Base-by-base conservation (phyloP, 1,140 invertebrate genomes). In the Zaprionus kolodkinae region DNA sequence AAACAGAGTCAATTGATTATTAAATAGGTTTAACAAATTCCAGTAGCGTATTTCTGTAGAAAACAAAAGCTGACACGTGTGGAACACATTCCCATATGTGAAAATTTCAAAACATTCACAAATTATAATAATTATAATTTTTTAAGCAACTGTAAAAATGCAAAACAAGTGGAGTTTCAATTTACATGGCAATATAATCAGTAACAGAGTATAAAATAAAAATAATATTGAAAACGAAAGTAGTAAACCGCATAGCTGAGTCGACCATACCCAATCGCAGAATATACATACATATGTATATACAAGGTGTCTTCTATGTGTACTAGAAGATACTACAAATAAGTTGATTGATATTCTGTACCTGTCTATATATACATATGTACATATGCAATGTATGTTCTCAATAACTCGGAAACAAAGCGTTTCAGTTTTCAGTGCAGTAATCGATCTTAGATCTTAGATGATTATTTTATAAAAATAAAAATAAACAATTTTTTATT, bases 401-500 rank as follows among this genome's bases (percentile, higher is more conserved):
- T 13, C 11, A 17, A 15, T 35, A 4, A 25, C 6, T 48, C 9
- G 21, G 15, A 6, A 48, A 48, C 17, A 15, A 21, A 48, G 9
- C 45, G 45, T 50, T 25, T 50, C 10, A 21, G 45, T 7, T 25
- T 50, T 21, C 45, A 21, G 45, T 21, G 17, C 17, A 12, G 25
- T 50, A 65, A 57, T 36, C 25, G 52, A 66, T 60, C 15, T 13
- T 17, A 10, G 33, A 35, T 7, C 7, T 35, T 7, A 33, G n/a
- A 71, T n/a, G 40, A 25, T 40, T 62, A 17, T 50, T 13, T n/a
- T 63, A 36, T 63, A 36, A 15, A 36, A 12, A n/a, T 27, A 35
- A 57, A 57, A 30, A n/a, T 57, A 61, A 71, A 76, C 65, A 76
- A 60, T 38, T 52, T 71, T 71, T 71, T 59, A 59, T 71, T 17